Evolutionary conservation across 1,140 invertebrate species (phyloP).

Genomic region (Potamilus streckersoni): DNA sequence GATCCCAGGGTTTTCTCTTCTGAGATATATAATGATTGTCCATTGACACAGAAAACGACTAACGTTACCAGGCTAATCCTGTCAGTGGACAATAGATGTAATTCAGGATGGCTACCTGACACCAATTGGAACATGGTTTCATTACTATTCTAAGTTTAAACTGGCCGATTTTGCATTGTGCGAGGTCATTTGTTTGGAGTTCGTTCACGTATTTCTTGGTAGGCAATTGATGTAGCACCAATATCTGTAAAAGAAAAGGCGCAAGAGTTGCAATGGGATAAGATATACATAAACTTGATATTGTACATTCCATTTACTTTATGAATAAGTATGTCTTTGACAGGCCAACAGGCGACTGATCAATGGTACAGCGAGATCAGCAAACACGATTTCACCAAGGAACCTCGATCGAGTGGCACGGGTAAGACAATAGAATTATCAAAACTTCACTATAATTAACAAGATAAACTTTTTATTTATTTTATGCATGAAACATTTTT

Average conservation of each 20-base stretch:
- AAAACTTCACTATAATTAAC: not conserved
- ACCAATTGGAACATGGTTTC: not conserved
- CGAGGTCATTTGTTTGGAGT: not conserved
- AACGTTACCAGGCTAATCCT: too few species aligned
- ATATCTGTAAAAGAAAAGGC: not conserved
- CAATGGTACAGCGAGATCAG: slow-evolving; percentile 87
- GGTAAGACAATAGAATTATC: slow-evolving; percentile 28
- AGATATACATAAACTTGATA: not conserved
- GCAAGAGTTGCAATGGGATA: not conserved
- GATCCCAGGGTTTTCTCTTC: too few species aligned
- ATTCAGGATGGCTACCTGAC: too few species aligned
- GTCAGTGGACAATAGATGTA: too few species aligned
- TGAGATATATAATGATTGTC: too few species aligned
- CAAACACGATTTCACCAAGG: slow-evolving; percentile 82
- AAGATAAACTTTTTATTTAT: too few species aligned
- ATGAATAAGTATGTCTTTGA: slow-evolving; percentile 1
- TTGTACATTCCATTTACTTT: not conserved
- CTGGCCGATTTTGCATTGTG: not conserved
- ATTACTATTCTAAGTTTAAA: not conserved
- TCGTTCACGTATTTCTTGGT: not conserved
- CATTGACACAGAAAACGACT: too few species aligned
- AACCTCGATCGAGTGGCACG: slow-evolving; percentile 76
- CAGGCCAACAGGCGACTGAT: slow-evolving; percentile 83
- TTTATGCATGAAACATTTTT: too few species aligned
- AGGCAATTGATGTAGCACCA: not conserved